These are phyloP conservation scores for Cinclus mexicanus DNA, from an alignment of 2,113 vertebrate genomes.

Conservation along the genomic window DNA sequence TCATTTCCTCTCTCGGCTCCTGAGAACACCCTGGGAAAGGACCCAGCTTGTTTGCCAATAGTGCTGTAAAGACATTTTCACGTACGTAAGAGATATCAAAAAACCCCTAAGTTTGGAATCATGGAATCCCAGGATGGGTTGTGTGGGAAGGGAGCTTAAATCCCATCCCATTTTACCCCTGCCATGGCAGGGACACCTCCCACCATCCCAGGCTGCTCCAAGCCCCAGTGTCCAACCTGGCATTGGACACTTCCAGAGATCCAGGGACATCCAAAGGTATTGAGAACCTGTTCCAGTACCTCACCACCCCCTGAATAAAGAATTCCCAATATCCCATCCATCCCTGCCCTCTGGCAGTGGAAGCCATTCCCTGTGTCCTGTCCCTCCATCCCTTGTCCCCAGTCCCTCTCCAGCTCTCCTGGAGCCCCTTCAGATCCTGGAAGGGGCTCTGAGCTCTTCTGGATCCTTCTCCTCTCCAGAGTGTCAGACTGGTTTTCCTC, in stretches of 20 bases:
- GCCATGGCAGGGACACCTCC: not conserved
- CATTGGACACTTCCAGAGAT: not conserved
- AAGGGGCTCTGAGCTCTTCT: not conserved
- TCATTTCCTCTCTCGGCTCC: not conserved
- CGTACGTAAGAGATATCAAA: not conserved
- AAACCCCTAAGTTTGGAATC: not conserved
- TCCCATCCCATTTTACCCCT: rapidly evolving
- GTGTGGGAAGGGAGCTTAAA: not conserved
- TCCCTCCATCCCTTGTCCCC: not conserved
- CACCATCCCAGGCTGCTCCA: not conserved
- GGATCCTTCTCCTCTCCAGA: not conserved
- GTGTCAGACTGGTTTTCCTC: not conserved
- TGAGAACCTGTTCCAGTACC: not conserved
- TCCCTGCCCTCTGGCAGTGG: not conserved
- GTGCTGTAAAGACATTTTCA: not conserved
- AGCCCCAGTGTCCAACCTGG: rapidly evolving
- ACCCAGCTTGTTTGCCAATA: not conserved
- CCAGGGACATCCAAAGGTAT: not conserved
- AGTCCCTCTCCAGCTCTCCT: not conserved
- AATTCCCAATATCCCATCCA: not conserved
- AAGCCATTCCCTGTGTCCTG: not conserved
- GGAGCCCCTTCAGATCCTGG: not conserved
- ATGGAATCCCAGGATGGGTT: rapidly evolving
- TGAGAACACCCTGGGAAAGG: not conserved
- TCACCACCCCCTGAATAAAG: not conserved